Conservation (phyloP, 2,113 vertebrate genomes). For the Phylloscopus trochiloides region DNA sequence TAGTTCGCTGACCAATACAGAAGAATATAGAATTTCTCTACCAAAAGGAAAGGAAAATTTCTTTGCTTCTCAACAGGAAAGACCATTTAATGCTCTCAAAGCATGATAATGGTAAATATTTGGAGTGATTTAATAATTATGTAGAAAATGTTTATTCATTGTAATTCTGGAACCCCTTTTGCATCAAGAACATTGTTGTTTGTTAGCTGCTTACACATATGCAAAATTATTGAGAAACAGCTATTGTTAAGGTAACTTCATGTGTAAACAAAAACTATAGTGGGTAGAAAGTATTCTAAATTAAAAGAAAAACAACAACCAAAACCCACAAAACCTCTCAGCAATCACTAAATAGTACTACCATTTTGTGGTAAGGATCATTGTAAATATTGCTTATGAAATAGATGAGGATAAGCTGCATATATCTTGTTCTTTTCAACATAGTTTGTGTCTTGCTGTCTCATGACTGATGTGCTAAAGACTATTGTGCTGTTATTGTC, state of each 20-base stretch:
- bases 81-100: not conserved
- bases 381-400: not conserved
- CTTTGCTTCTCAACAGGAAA: not conserved
- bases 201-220: not conserved
- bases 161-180: not conserved
- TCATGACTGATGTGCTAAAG: not conserved
- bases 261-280: not conserved
- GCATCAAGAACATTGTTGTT: not conserved
- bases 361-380: not conserved
- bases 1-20: not conserved
- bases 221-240: not conserved
- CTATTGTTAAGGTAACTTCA: not conserved
- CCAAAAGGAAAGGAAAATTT: not conserved
- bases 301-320: no score
- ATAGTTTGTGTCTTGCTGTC: not conserved
- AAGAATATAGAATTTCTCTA: not conserved
- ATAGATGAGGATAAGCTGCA: not conserved
- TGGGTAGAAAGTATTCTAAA: not conserved
- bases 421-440: not conserved
- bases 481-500: not conserved
- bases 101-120: not conserved
- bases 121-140: not conserved
- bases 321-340: not conserved
- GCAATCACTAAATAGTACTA: not conserved
- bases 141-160: not conserved